These are phyloP conservation scores for Hiodon alosoides DNA, from an alignment of 2,113 vertebrate genomes.

Conservation along the genomic window DNA sequence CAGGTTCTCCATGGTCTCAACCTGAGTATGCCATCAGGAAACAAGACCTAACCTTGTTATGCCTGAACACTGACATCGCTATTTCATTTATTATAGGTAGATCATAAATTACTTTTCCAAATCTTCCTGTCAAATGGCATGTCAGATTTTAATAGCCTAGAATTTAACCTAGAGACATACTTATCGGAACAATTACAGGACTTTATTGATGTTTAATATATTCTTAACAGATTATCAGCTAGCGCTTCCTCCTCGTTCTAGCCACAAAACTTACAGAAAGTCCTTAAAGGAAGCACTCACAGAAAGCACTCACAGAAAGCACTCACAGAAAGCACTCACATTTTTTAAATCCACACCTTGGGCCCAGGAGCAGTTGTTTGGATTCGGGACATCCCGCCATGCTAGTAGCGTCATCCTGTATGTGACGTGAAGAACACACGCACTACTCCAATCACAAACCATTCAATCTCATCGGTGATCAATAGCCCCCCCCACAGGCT, in stretches of 20 bases:
- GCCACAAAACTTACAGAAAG: background rate
- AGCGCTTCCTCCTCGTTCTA: background rate
- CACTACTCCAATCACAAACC: conserved; percentile 22
- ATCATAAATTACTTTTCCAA: too few species aligned
- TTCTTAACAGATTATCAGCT: background rate
- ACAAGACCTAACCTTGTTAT: background rate
- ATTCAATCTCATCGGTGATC: background rate
- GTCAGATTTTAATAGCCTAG: too few species aligned
- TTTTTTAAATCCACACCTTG: conserved; percentile 83
- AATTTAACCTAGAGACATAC: too few species aligned
- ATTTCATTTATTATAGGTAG: too few species aligned
- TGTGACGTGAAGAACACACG: background rate
- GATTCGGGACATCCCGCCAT: conserved; percentile 92
- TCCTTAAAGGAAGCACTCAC: background rate
- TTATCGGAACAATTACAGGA: too few species aligned
- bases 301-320: background rate
- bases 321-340: conserved; percentile 52
- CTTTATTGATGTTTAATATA: too few species aligned
- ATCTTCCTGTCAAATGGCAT: too few species aligned
- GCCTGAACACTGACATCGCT: too few species aligned
- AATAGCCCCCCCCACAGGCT: too few species aligned
- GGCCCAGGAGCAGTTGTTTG: conserved; percentile 93
- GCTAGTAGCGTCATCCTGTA: conserved; percentile 83
- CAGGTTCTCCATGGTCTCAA: conserved; percentile 69
- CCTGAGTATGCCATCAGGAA: conserved; percentile 51